Conservation (phyloP, 2,888 invertebrate genomes). For the Alcis repandata region DNA sequence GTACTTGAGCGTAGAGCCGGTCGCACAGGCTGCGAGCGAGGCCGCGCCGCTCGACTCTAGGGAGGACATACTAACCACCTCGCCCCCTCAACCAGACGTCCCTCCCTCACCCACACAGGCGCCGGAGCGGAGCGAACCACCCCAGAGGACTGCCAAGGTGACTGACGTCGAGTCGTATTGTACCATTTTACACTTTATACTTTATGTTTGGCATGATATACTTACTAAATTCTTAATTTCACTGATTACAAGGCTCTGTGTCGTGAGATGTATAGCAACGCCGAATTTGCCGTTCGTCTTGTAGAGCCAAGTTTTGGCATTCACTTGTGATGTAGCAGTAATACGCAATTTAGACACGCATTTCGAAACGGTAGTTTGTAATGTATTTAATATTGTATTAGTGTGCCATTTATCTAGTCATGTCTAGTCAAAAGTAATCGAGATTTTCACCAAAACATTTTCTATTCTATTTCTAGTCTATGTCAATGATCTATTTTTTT, state of each 20-base stretch:
- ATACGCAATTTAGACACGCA: conserved; percentile 58
- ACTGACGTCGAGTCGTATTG: conserved; percentile 84
- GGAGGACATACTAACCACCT: conserved; percentile 85
- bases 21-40: conserved; percentile 48
- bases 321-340: conserved; percentile 63
- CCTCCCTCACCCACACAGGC: conserved; percentile 79
- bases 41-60: conserved; percentile 60
- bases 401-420: conserved; percentile 74
- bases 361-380: conserved; percentile 54
- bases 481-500: conserved; percentile 67
- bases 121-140: conserved; percentile 63
- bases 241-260: conserved; percentile 77
- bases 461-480: conserved; percentile 64
- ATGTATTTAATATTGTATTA: conserved; percentile 56
- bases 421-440: conserved; percentile 74
- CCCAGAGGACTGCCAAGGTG: conserved; percentile 81
- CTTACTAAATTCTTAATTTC: conserved; percentile 82
- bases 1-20: conserved; percentile 88
- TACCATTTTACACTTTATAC: conserved; percentile 81
- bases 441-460: conserved; percentile 46
- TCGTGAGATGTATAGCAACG: conserved; percentile 74
- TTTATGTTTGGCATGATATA: conserved; percentile 86
- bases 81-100: conserved; percentile 76
- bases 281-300: conserved; percentile 79
- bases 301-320: conserved; percentile 80